Base-by-base conservation (phyloP, 2,797 vertebrate species). In the Pelobates cultripes region DNA sequence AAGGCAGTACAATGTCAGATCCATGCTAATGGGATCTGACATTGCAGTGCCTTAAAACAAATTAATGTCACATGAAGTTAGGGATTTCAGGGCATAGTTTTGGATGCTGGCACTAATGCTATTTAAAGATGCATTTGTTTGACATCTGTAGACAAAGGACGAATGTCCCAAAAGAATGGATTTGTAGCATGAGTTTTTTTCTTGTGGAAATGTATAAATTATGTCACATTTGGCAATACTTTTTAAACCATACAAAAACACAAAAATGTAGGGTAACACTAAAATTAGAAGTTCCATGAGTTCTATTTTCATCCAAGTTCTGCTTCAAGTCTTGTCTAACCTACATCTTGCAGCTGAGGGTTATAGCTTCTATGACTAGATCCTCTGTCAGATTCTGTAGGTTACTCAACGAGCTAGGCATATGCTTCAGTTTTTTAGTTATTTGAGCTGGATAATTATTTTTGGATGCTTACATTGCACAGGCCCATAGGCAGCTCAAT, bases 31-130 rank as follows among this genome's bases (percentile, higher is more conserved):
- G 12, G 67, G n/a, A 84, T 75, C 61, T 79, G 82, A 84, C 82
- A 84, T 79, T 84, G 77, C 77, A 40, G 67, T 75, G 72, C 82
- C 77, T 79, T 84, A 79, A 84, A 84, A 84, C 82, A 79, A 84
- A 84, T 84, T 84, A 84, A 28, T 79, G 82, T 84, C 77, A 84
- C 77, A 79, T 57, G 72, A 57, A 79, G 77, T 84, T 79, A 79
- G 82, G 66, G 77, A 79, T 79, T 70, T 75, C 70, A 83, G 73
- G 71, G 61, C 81, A 75, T 44, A 45, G 71, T 55, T 75, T 83
- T 84, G 70, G 14, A 73, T 73, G 61, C 72, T 75, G 42, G 55
- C 44, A 55, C 72, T 75, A 55, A 9, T 75, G 53, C 77, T 84
- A 84, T 79, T 70, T 79, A 84, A 79, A 83, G 76, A 64, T 55